phyloP scores from a whole-genome alignment of 2,797 vertebrate species.

The Acanthurus leucopareius region DNA sequence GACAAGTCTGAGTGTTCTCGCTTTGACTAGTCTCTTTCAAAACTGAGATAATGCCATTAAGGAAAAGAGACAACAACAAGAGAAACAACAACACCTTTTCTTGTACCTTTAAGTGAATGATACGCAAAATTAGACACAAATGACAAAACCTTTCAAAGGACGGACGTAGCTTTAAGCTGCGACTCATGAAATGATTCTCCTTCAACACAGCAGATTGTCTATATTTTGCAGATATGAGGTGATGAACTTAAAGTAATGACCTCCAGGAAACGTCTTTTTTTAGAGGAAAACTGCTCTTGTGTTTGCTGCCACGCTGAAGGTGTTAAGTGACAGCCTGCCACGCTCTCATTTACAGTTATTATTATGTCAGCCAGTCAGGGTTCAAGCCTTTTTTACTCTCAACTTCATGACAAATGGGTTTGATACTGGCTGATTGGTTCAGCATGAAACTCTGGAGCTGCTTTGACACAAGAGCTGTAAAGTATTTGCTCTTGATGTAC shows the following conservation, averaged over 20 bases:
- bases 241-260: constrained; percentile 56
- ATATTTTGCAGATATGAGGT: constrained; percentile 50
- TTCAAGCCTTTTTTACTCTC: constrained; percentile 24
- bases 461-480: constrained; percentile 18
- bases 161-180: constrained; percentile 33
- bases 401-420: constrained; percentile 35
- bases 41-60: constrained; percentile 29
- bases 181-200: constrained; percentile 35
- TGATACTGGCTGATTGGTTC: constrained; percentile 27
- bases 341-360: constrained; percentile 22
- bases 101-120: constrained; percentile 54
- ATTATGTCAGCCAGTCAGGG: constrained; percentile 10
- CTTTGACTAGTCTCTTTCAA: constrained; percentile 45
- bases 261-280: constrained; percentile 49
- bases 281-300: constrained; percentile 24
- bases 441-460: constrained; percentile 16
- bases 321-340: constrained; percentile 40
- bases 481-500: constrained; percentile 32
- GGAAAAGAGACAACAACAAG: neutral
- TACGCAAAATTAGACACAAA: constrained; percentile 44
- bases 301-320: constrained; percentile 25
- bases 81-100: neutral
- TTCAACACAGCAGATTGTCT: constrained; percentile 28
- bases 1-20: constrained; percentile 36
- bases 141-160: constrained; percentile 34